Evolutionary conservation across 2,888 invertebrate species (phyloP).

Genomic region (Meteorus colon): DNA sequence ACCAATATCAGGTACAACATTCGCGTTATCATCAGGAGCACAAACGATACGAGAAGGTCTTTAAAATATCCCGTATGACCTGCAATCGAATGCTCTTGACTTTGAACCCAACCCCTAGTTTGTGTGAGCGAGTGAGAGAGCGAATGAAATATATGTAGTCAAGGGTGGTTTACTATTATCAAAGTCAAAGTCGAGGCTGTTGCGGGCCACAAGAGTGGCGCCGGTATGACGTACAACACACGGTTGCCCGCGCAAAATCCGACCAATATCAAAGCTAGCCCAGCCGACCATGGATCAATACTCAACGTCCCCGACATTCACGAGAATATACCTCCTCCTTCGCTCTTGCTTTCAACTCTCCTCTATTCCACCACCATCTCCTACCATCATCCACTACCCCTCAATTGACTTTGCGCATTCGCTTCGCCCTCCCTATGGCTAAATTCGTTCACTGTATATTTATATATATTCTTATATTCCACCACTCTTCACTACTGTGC

Average conservation of each 20-base stretch:
- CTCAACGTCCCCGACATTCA: slow-evolving; percentile 73
- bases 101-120: slow-evolving; percentile 46
- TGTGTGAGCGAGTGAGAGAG: not conserved
- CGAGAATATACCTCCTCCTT: slow-evolving; percentile 58
- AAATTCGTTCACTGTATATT: slow-evolving; percentile 42
- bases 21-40: not conserved
- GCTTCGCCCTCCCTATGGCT: slow-evolving; percentile 43
- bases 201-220: slow-evolving; percentile 49
- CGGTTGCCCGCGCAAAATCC: slow-evolving; percentile 62
- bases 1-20: slow-evolving; percentile 90
- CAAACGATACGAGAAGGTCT: slow-evolving; percentile 9
- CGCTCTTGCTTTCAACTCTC: slow-evolving; percentile 64
- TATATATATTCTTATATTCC: slow-evolving; percentile 42
- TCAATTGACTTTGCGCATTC: slow-evolving; percentile 33
- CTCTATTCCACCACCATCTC: slow-evolving; percentile 41
- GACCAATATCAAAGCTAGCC: slow-evolving; percentile 67
- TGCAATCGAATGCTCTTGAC: slow-evolving; percentile 30
- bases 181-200: slow-evolving; percentile 54
- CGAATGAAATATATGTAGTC: slow-evolving; percentile 13
- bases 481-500: slow-evolving; percentile 51
- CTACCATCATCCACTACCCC: not conserved
- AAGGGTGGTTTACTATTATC: slow-evolving; percentile 44
- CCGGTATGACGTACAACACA: slow-evolving; percentile 60
- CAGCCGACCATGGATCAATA: slow-evolving; percentile 69
- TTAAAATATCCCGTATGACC: not conserved